phyloP scores from a whole-genome alignment of 2,888 invertebrate species.

The Oscheius sp. region DNA sequence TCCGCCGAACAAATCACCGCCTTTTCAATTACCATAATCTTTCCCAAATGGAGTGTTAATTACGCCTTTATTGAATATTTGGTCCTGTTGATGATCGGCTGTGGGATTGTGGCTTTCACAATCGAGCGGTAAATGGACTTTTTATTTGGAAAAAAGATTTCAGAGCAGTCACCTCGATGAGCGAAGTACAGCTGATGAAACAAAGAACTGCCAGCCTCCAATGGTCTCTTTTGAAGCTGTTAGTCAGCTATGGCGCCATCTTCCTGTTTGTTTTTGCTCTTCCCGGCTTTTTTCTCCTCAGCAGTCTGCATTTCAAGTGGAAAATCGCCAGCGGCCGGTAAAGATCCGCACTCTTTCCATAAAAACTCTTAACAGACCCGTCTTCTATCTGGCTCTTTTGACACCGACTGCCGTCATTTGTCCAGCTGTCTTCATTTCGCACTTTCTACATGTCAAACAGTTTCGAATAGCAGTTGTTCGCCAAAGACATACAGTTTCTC shows the following conservation, averaged over 20 bases:
- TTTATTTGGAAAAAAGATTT: neutral
- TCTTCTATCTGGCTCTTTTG: slow-evolving; percentile 7
- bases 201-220: slow-evolving; percentile 11
- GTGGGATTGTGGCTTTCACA: slow-evolving; percentile 3
- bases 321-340: neutral
- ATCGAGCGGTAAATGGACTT: slow-evolving; percentile 2
- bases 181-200: neutral
- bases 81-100: slow-evolving; percentile 3
- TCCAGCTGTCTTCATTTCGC: slow-evolving; percentile 21
- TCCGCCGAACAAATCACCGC: neutral
- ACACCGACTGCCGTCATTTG: slow-evolving; percentile 10
- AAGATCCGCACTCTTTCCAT: neutral
- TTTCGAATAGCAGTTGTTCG: slow-evolving; percentile 10
- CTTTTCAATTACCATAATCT: neutral
- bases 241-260: slow-evolving; percentile 19
- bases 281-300: slow-evolving; percentile 4
- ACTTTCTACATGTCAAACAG: slow-evolving; percentile 17
- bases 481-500: slow-evolving; percentile 3
- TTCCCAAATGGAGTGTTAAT: slow-evolving; percentile 2
- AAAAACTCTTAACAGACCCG: slow-evolving; percentile 1
- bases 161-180: slow-evolving; percentile 11
- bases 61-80: slow-evolving; percentile 4
- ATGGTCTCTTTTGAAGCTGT: slow-evolving; percentile 15
- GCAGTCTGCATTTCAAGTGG: slow-evolving; percentile 17
- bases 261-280: slow-evolving; percentile 19